These are phyloP conservation scores for Lucinisca nassula DNA, from an alignment of 2,888 invertebrate species.

Conservation along the genomic window DNA sequence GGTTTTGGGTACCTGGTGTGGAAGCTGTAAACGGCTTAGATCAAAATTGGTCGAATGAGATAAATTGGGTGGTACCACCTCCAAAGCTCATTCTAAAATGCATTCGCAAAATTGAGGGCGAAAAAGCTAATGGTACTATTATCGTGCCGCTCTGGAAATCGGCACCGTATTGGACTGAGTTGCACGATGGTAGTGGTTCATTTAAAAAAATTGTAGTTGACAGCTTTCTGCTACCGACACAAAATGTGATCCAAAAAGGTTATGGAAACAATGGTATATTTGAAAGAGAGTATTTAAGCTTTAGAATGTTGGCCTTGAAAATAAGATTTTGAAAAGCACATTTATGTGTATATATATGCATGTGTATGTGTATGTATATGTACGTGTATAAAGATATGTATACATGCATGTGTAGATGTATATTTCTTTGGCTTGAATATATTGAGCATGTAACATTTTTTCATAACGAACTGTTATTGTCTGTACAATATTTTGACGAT, in stretches of 20 bases:
- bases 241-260: not conserved
- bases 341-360: too few relatives aligned
- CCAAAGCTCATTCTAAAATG: not conserved
- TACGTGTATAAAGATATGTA: too few relatives aligned
- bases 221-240: not conserved
- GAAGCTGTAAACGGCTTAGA: not conserved
- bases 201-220: not conserved
- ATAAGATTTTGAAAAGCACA: too few relatives aligned
- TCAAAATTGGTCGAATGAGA: not conserved
- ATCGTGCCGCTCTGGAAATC: conserved; percentile 10
- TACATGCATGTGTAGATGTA: too few relatives aligned
- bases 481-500: not conserved
- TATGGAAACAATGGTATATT: not conserved
- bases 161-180: not conserved
- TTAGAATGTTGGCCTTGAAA: conserved; percentile 7
- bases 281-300: not conserved
- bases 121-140: not conserved
- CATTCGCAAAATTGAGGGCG: not conserved
- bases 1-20: not conserved
- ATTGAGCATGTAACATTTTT: too few relatives aligned
- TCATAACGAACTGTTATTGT: not conserved
- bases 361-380: too few relatives aligned
- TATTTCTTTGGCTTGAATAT: too few relatives aligned
- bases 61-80: conserved; percentile 2
- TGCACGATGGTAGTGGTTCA: not conserved